A percentile compares a stretch with the other conserved stretches of the same genome.
phyloP scores from a whole-genome alignment of 2,888 invertebrate genomes.

The Notodonta dromedarius region DNA sequence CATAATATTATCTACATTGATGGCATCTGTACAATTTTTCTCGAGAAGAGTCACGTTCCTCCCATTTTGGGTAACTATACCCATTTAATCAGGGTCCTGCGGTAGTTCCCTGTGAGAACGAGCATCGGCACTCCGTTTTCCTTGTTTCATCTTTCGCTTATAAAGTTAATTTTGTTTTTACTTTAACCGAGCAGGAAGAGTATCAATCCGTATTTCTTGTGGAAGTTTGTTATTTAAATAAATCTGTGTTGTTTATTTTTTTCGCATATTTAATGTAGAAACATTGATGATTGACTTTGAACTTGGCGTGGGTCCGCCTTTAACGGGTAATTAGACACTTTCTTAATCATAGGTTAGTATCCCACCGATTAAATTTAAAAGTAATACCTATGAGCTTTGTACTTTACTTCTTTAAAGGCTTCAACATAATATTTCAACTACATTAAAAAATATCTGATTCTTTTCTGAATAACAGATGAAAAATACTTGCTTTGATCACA shows the following conservation, averaged over 20 bases:
- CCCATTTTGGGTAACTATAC: conserved; percentile 52
- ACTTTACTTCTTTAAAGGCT: no score
- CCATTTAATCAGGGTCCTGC: conserved; percentile 54
- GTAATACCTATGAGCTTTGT: no score
- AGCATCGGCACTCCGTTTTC: conserved; percentile 32
- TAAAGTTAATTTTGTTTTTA: conserved; percentile 18
- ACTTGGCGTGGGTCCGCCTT: no score
- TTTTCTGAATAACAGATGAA: neutral
- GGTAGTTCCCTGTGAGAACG: conserved; percentile 25
- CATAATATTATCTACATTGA: conserved; percentile 15
- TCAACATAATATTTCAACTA: no score
- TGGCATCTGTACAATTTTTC: conserved; percentile 35
- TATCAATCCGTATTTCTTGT: no score
- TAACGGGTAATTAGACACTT: no score
- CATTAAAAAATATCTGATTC: neutral
- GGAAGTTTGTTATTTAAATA: no score
- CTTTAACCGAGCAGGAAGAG: neutral
- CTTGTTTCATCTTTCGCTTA: conserved; percentile 33
- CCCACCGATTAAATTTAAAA: no score
- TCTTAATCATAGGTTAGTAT: no score
- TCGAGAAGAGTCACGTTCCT: conserved; percentile 51
- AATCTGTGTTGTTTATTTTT: no score
- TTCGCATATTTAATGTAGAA: no score
- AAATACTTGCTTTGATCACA: neutral
- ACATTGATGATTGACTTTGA: no score